phyloP scores from a whole-genome alignment of 2,888 invertebrate species.

The Coelinius sp. region DNA sequence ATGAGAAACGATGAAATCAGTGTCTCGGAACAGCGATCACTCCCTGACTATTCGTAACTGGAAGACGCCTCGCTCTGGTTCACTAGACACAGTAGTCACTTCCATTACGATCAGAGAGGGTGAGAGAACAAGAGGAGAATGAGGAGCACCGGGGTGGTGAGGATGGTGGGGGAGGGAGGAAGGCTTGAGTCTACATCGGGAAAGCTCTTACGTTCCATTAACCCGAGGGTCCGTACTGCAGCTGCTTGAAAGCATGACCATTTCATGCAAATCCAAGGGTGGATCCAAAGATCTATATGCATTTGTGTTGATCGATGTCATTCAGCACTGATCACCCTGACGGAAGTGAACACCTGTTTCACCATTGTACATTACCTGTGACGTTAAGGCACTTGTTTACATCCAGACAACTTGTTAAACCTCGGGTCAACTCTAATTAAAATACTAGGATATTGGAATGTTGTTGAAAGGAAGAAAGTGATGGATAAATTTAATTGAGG shows the following conservation, averaged over 20 bases:
- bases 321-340: background rate
- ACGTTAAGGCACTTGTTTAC: background rate
- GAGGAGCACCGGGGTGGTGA: background rate
- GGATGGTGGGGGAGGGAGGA: background rate
- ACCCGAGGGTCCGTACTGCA: constrained; percentile 38
- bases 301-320: constrained; percentile 14
- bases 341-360: constrained; percentile 13
- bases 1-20: background rate
- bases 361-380: constrained; percentile 14
- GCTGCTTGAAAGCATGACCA: constrained; percentile 34
- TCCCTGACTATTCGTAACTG: constrained; percentile 2
- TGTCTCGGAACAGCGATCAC: constrained; percentile 19
- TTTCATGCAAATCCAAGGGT: constrained; percentile 32
- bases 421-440: background rate
- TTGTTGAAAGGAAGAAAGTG: too few relatives aligned
- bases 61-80: constrained; percentile 22
- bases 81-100: constrained; percentile 38
- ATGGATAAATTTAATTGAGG: too few relatives aligned
- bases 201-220: constrained; percentile 55
- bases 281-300: constrained; percentile 6
- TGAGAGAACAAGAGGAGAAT: background rate
- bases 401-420: background rate
- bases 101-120: constrained; percentile 43
- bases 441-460: too few relatives aligned
- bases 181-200: constrained; percentile 34